Conservation (phyloP, 1,140 invertebrate species). For the Caenorhabditis tropicalis region DNA sequence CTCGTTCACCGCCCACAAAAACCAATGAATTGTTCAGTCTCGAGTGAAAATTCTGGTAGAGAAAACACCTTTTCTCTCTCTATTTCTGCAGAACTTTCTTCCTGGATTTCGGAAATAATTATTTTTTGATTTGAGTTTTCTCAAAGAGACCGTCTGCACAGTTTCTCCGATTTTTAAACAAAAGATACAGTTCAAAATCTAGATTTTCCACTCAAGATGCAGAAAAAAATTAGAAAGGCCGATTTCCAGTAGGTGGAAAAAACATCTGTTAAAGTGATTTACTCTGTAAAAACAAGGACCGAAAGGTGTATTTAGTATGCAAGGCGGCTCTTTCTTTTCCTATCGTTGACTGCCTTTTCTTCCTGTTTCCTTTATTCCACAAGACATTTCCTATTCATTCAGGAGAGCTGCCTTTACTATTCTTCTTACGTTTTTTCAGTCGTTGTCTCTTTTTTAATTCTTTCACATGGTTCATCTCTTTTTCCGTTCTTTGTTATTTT, state of each 20-base stretch:
- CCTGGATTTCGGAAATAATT: too few relatives aligned
- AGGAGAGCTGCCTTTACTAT: background rate
- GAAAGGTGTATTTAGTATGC: constrained; percentile 13
- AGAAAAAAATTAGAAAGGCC: too few relatives aligned
- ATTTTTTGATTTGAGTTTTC: too few relatives aligned
- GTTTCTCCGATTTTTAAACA: too few relatives aligned
- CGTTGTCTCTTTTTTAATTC: background rate
- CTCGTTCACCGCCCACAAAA: constrained; percentile 14
- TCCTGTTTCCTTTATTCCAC: constrained; percentile 1
- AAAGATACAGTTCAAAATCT: too few relatives aligned
- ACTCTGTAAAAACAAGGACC: background rate
- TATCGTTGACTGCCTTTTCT: background rate
- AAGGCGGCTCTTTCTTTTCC: background rate
- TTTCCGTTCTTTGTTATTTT: background rate
- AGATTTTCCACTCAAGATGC: too few relatives aligned
- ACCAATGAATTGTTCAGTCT: background rate
- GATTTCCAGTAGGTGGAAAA: background rate
- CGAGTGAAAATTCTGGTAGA: too few relatives aligned
- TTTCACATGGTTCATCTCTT: background rate
- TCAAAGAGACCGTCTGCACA: too few relatives aligned
- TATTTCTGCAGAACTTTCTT: too few relatives aligned
- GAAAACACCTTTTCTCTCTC: too few relatives aligned
- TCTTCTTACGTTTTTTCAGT: background rate
- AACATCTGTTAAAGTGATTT: background rate
- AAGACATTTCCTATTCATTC: constrained; percentile 21